Conservation (phyloP, 2,113 vertebrate genomes). For the Diphyllodes magnificus region DNA sequence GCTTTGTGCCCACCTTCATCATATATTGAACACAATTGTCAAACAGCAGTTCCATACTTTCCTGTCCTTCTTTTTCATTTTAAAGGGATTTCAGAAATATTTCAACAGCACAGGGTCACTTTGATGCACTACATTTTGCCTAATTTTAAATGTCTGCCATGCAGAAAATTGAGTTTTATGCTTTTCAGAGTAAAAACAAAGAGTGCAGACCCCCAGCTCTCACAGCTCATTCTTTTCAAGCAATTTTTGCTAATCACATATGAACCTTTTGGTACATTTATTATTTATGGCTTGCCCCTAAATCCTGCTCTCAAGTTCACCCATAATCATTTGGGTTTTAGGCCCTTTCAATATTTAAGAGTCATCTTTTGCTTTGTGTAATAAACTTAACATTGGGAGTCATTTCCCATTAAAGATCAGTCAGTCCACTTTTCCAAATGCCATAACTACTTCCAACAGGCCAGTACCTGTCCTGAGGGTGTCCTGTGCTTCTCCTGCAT, state of each 20-base stretch:
- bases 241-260: background rate
- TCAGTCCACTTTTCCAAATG: background rate
- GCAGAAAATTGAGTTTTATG: constrained; percentile 30
- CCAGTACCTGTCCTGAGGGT: background rate
- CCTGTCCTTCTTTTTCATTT: background rate
- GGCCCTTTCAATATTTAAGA: background rate
- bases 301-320: background rate
- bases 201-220: background rate
- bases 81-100: constrained; percentile 1
- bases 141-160: background rate
- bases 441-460: background rate
- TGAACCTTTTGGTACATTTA: background rate
- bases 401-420: background rate
- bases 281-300: background rate
- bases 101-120: background rate
- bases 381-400: background rate
- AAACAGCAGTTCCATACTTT: background rate
- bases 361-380: background rate
- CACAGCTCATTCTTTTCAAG: background rate
- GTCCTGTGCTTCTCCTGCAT: background rate
- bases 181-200: constrained; percentile 31
- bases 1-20: constrained; percentile 46
- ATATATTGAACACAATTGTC: background rate
- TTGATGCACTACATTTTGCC: background rate
- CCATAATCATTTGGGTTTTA: background rate